Evolutionary conservation across 2,113 vertebrate species (phyloP).

Genomic region (Ahaetulla prasina): DNA sequence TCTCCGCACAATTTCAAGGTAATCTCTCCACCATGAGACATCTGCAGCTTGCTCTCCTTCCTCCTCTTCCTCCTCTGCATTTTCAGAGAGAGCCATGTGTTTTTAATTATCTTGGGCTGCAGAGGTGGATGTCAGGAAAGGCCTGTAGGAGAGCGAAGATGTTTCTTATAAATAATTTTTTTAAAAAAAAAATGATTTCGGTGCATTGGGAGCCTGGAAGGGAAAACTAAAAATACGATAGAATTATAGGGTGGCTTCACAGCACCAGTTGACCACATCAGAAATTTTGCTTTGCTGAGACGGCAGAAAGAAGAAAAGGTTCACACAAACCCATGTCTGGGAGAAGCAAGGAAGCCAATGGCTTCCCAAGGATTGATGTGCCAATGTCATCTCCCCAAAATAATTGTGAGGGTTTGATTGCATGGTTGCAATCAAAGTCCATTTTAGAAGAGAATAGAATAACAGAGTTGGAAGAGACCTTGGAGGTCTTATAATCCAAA

Average conservation of each 20-base stretch:
- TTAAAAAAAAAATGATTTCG: background rate
- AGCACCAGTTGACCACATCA: background rate
- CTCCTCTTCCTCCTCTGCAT: too few relatives aligned
- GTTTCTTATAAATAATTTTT: background rate
- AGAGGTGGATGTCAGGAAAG: background rate
- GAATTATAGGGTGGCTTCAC: slow-evolving; percentile 8
- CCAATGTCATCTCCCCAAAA: background rate
- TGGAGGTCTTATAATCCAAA: too few relatives aligned
- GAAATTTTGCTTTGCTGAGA: background rate
- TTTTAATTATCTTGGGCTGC: background rate
- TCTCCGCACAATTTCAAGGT: background rate
- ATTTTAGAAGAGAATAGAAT: background rate
- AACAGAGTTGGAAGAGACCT: too few relatives aligned
- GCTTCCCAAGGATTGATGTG: background rate
- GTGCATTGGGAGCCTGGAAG: background rate
- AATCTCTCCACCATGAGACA: background rate
- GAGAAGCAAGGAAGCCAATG: background rate
- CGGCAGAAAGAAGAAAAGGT: background rate
- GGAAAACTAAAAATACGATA: background rate
- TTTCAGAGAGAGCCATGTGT: background rate
- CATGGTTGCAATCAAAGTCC: background rate
- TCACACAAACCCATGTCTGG: background rate
- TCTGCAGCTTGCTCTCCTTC: background rate
- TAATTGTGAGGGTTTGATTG: background rate
- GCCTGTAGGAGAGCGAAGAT: background rate